Evolutionary conservation across 2,797 vertebrate species (phyloP), one percentile per base, ranked within the genome.

Genomic region (Alfaro cultratus): DNA sequence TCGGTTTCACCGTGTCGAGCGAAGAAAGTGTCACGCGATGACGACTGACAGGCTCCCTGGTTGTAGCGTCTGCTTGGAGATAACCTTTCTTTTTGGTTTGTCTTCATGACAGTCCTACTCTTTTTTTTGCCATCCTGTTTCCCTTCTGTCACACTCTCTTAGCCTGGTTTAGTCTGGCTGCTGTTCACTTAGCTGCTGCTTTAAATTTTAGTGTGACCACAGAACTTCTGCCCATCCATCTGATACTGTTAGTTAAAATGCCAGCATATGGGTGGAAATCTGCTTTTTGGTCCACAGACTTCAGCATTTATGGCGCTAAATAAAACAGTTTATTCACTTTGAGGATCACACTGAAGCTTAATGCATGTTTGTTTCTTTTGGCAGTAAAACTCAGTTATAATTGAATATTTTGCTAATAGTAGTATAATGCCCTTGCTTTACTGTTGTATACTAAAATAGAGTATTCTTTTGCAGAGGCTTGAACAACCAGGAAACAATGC

Each of bases 171-270:
- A 86, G 80, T 80, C 83, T 87, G 87, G 78, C 85, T 80, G 74
- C 80, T 84, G 80, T 87, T 85, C 78, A 78, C 88, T 92, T 87
- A 82, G 78, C 85, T 80, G 74, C 72, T 84, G 83, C 83, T 91
- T 91, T 84, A 85, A 84, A 87, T 83, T 86, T 85, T 29, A 77
- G 84, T 75, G 74, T 45, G 73, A 85, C 85, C 83, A 41, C 83
- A 83, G 80, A 92, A 91, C 89, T 90, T 92, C 89, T 93, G 91
- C 86, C 83, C 77, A 89, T 90, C 90, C 91, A 91, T 91, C 93
- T 93, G 93, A 93, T 80, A 49, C 78, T 41, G 79, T 86, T 83
- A 31, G 80, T 77, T 83, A 79, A 90, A 93, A 92, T 83, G 85
- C 77, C 87, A 87, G 55, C 92, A 93, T 92, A 92, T 89, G 90